Base-by-base conservation (phyloP, 2,113 vertebrate species). In the Orthochromis indermauri region DNA sequence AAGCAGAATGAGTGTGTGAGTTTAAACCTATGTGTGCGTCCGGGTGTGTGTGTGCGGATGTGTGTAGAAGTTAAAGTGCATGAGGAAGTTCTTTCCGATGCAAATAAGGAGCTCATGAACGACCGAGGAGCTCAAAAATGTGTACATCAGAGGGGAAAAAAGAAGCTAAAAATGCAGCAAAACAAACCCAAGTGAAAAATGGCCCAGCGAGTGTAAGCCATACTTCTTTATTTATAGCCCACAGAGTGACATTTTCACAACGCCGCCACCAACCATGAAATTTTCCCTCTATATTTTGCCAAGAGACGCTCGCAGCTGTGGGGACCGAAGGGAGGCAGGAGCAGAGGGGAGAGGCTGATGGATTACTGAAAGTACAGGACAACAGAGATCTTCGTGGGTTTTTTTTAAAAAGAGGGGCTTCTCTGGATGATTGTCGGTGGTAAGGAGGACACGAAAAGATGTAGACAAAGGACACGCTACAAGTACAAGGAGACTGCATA, bases 181-280 rank as follows among this genome's bases (percentile, higher is more conserved):
- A 88, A 90, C 84, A 84, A 88, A 85, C 53, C 71, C 45, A 5
- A 40, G 35, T 86, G 81, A 92, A 82, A 88, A 91, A 91, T 68
- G 79, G 33, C 79, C 88, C 86, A 59, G 71, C 11, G 4, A 81
- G 80, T 85, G 59, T 35, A 80, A 83, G 5, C 78, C 83, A 87
- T 88, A 86, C 88, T 54, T 88, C 83, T 88, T 82, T 88, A 92
- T 94, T 91, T 91, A 91, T 88, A 88, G 68, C 83, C 82, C 78
- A 24, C 21, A 12, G 88, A 90, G 73, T 87, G 92, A 93, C 91
- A 91, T 88, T 90, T 93, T 90, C 85, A 89, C 91, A 79, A 76
- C 26, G 42, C 57, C 61, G 84, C 86, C 82, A 92, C 91, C 88
- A 82, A 81, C 83, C 82, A 84, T 86, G 86, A 93, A n/a, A 89